Evolutionary conservation across 2,113 vertebrate genomes (phyloP).

Genomic region (Mixornis gularis): DNA sequence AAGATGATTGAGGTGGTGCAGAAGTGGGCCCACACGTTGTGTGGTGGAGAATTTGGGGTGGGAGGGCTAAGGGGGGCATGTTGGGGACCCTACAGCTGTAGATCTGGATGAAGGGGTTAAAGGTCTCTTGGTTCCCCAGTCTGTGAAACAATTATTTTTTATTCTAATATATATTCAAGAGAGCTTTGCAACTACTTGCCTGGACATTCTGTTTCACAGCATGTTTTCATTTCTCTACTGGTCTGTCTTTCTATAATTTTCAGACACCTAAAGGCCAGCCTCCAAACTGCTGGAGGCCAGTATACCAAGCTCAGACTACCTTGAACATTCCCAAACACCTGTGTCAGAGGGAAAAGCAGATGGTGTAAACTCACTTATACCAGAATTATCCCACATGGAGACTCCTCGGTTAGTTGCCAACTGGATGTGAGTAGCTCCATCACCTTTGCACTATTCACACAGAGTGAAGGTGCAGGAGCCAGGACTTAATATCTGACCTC

Average conservation of each 20-base stretch:
- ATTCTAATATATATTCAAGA: neutral
- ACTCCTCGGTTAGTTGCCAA: neutral
- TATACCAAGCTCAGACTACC: neutral
- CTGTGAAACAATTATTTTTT: neutral
- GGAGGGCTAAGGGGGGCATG: accelerated
- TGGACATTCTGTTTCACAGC: neutral
- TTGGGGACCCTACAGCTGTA: neutral
- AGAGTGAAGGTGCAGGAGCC: neutral
- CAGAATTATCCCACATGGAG: neutral
- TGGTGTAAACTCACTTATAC: neutral
- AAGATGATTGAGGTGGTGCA: neutral
- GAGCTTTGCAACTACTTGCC: neutral
- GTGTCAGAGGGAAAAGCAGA: neutral
- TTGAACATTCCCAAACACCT: neutral
- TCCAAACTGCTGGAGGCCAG: neutral
- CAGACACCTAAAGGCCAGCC: neutral
- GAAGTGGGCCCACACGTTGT: accelerated
- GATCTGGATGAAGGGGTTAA: neutral
- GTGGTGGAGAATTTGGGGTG: neutral
- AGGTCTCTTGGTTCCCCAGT: neutral
- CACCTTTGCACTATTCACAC: neutral
- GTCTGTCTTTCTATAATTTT: neutral
- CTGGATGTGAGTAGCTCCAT: neutral
- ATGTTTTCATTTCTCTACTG: neutral
- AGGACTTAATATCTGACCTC: neutral